Percentiles rank a stretch among this genome's conserved stretches.
These are phyloP conservation scores for Miniopterus natalensis DNA, from an alignment of 2,113 vertebrate genomes.

Conservation along the genomic window DNA sequence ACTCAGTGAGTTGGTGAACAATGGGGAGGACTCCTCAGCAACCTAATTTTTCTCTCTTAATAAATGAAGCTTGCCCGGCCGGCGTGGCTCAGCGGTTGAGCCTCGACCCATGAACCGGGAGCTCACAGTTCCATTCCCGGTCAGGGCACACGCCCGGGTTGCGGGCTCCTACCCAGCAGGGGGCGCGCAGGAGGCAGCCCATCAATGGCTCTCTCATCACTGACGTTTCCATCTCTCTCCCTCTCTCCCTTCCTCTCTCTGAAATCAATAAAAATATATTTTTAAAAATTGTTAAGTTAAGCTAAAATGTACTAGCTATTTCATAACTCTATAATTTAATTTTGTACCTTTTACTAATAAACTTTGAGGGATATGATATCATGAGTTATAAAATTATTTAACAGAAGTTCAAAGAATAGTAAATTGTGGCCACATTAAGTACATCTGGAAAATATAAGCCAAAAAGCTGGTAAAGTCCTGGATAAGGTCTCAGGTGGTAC, in stretches of 20 bases:
- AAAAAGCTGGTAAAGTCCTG: neutral
- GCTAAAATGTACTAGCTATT: neutral
- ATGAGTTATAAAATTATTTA: neutral
- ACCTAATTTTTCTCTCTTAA: conserved; percentile 9
- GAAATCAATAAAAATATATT: too few relatives aligned
- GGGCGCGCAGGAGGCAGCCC: too few relatives aligned
- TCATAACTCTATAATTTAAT: neutral
- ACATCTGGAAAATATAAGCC: neutral
- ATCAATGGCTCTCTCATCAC: too few relatives aligned
- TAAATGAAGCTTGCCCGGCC: neutral
- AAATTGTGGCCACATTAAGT: neutral
- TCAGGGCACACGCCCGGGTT: too few relatives aligned
- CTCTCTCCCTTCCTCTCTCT: too few relatives aligned
- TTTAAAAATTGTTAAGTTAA: neutral
- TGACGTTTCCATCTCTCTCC: too few relatives aligned
- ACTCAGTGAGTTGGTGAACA: neutral
- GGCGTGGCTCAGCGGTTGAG: too few relatives aligned
- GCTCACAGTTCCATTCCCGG: too few relatives aligned
- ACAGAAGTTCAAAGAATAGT: neutral
- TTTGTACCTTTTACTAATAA: conserved; percentile 12
- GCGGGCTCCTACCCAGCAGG: too few relatives aligned
- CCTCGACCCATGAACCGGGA: too few relatives aligned
- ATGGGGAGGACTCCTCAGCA: neutral
- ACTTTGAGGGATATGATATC: neutral
- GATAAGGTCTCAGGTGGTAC: neutral